Evolutionary conservation across 2,888 invertebrate genomes (phyloP).

Genomic region (Netelia melanura): DNA sequence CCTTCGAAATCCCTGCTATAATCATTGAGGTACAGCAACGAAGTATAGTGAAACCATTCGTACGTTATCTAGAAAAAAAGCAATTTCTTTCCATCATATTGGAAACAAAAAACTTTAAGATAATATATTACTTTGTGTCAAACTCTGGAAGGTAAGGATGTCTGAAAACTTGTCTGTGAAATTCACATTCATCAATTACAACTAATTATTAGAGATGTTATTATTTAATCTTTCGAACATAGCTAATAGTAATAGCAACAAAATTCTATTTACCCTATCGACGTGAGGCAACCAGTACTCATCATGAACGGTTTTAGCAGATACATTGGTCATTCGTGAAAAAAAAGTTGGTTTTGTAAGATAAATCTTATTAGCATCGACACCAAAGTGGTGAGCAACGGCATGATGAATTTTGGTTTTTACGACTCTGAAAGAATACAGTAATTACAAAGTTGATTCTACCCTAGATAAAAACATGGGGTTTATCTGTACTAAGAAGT

Average conservation of each 20-base stretch:
- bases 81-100: background rate
- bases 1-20: slow-evolving; percentile 92
- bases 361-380: slow-evolving; percentile 88
- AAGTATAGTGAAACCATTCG: slow-evolving; percentile 94
- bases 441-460: background rate
- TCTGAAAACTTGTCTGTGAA: background rate
- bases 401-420: slow-evolving; percentile 92
- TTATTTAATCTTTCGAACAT: background rate
- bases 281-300: slow-evolving; percentile 96
- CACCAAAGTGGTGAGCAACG: slow-evolving; percentile 91
- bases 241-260: background rate
- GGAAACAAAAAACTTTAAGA: slow-evolving; percentile 5
- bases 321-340: slow-evolving; percentile 90
- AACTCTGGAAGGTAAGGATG: slow-evolving; percentile 40
- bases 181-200: no score
- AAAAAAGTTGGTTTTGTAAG: slow-evolving; percentile 96
- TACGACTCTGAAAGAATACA: slow-evolving; percentile 84
- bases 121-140: background rate
- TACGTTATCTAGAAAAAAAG: slow-evolving; percentile 90
- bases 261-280: slow-evolving; percentile 89
- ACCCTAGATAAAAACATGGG: slow-evolving; percentile 22
- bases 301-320: slow-evolving; percentile 92
- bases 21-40: slow-evolving; percentile 92
- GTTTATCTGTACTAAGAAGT: slow-evolving; percentile 12
- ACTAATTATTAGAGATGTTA: background rate